These are phyloP conservation scores for Papilio helenus DNA, from an alignment of 1,140 invertebrate species.

Conservation along the genomic window DNA sequence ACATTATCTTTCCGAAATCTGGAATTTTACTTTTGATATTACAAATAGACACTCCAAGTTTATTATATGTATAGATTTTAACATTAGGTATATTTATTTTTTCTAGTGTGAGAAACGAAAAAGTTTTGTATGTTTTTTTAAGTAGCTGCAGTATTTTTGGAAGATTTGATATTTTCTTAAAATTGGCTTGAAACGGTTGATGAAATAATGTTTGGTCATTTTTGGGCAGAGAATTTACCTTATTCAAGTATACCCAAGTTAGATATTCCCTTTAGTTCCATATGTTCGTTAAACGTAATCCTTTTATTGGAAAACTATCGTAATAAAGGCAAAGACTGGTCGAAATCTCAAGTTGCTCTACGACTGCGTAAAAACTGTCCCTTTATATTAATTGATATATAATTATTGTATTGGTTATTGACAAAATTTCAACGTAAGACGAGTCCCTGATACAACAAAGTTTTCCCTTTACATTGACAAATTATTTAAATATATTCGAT, in stretches of 20 bases:
- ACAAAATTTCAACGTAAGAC: not conserved
- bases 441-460: no score
- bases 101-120: no score
- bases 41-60: no score
- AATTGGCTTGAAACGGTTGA: not conserved
- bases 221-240: not conserved
- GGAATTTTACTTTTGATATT: no score
- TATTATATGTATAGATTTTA: no score
- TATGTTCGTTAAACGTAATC: not conserved
- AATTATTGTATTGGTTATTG: not conserved
- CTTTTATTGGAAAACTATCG: conserved; percentile 7
- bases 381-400: not conserved
- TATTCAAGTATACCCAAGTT: not conserved
- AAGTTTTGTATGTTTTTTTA: no score
- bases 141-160: no score
- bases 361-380: not conserved
- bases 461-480: no score
- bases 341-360: not conserved
- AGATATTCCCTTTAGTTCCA: not conserved
- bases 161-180: not conserved
- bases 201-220: not conserved
- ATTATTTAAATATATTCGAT: no score
- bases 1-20: no score
- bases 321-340: not conserved
- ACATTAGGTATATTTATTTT: no score